Conservation (phyloP, 64 coral and sea anemone species). For the Stichodactyla helianthus region DNA sequence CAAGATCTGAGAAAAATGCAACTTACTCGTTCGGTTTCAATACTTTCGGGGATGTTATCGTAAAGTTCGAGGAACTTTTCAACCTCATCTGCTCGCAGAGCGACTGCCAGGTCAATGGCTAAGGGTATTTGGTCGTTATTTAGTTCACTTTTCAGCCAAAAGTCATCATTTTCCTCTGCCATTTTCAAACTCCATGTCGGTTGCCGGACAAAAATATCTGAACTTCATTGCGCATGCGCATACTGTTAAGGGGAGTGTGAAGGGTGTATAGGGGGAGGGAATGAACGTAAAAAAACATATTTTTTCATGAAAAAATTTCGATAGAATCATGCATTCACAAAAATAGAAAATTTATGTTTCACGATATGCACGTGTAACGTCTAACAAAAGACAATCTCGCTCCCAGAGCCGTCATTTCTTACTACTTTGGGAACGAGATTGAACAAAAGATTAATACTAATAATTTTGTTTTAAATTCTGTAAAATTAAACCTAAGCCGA, state of each 20-base stretch:
- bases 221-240: conserved; percentile 22
- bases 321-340: too few species aligned
- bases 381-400: too few species aligned
- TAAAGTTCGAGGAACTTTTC: conserved; percentile 89
- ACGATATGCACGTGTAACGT: too few species aligned
- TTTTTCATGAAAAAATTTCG: too few species aligned
- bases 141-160: conserved; percentile 16
- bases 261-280: background rate
- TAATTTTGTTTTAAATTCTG: too few species aligned
- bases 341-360: too few species aligned
- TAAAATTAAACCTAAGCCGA: too few species aligned
- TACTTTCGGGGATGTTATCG: conserved; percentile 74
- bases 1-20: background rate
- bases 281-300: too few species aligned
- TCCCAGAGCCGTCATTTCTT: too few species aligned
- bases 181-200: conserved; percentile 20
- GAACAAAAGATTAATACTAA: too few species aligned
- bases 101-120: conserved; percentile 62
- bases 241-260: background rate
- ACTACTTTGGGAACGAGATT: too few species aligned
- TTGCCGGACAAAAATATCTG: background rate
- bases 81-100: conserved; percentile 81
- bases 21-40: conserved; percentile 73
- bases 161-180: conserved; percentile 3
- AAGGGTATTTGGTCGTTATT: conserved; percentile 45